A percentile compares a stretch with the other conserved stretches of the same genome.
phyloP scores from a whole-genome alignment of 2,888 invertebrate species.

The Xanthostigma xanthostigma region DNA sequence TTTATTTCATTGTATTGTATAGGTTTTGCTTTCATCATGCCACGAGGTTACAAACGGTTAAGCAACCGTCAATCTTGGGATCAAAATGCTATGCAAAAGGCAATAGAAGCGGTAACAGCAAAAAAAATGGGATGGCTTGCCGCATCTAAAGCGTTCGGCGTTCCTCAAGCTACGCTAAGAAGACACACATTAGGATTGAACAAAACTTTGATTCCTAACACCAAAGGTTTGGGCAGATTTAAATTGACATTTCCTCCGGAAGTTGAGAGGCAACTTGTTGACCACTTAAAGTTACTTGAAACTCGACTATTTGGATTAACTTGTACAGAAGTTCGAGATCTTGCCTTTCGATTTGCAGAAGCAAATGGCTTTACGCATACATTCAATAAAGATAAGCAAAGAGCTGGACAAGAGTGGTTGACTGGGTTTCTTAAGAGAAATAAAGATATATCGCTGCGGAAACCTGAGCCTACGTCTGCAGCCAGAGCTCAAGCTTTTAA shows the following conservation, averaged over 20 bases:
- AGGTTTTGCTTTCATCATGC: background rate
- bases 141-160: conserved; percentile 8
- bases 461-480: conserved; percentile 3
- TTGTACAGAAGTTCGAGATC: background rate
- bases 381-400: background rate
- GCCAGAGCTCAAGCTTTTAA: conserved; percentile 2
- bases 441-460: conserved; percentile 1
- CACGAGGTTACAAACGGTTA: background rate
- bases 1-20: no score
- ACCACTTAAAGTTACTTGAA: background rate
- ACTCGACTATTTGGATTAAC: background rate
- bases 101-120: conserved; percentile 6
- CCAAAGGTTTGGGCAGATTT: background rate
- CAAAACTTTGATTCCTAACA: background rate
- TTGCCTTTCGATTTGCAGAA: background rate
- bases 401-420: background rate
- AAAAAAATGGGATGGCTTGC: conserved; percentile 8
- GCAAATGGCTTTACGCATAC: background rate
- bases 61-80: conserved; percentile 5
- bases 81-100: conserved; percentile 5
- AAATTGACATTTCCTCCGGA: background rate
- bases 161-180: conserved; percentile 8
- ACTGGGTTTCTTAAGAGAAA: background rate
- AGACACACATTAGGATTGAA: conserved; percentile 2
- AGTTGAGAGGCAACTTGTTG: background rate